These are phyloP conservation scores for Anguilla megastoma DNA, from an alignment of 2,797 vertebrate genomes.

Conservation along the genomic window DNA sequence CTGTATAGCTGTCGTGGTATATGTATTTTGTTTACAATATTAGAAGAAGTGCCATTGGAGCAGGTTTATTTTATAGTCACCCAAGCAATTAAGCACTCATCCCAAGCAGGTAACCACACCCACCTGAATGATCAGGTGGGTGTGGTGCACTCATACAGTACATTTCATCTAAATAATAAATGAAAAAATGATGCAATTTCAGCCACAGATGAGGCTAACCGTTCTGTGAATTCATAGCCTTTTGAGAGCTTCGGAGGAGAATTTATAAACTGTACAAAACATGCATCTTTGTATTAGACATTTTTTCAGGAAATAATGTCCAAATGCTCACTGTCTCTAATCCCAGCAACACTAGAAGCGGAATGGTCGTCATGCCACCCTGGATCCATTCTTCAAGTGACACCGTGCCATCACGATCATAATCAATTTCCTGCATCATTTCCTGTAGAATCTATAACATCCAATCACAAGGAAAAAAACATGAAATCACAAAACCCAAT, in stretches of 20 bases:
- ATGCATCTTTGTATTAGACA: not conserved
- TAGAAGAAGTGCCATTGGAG: not conserved
- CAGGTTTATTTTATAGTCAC: not conserved
- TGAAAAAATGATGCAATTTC: not conserved
- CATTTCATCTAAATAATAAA: not conserved
- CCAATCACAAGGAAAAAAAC: conserved; percentile 12
- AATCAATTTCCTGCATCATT: conserved; percentile 98
- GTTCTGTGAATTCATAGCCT: not conserved
- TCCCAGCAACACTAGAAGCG: conserved; percentile 87
- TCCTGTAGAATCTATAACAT: conserved; percentile 86
- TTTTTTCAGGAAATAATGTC: not conserved
- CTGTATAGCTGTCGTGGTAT: not conserved
- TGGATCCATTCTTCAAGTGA: conserved; percentile 95
- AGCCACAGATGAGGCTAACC: not conserved
- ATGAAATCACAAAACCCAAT: not conserved
- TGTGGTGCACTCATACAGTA: not conserved
- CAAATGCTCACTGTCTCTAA: conserved; percentile 83
- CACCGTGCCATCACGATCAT: conserved; percentile 89
- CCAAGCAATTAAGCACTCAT: not conserved
- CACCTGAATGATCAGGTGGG: not conserved
- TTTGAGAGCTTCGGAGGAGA: not conserved
- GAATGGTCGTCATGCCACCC: conserved; percentile 94
- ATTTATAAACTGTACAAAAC: not conserved
- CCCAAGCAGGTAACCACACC: too few relatives aligned
- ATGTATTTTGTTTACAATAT: not conserved